phyloP scores from a whole-genome alignment of 2,113 vertebrate species.

The Coryphaenoides rupestris region DNA sequence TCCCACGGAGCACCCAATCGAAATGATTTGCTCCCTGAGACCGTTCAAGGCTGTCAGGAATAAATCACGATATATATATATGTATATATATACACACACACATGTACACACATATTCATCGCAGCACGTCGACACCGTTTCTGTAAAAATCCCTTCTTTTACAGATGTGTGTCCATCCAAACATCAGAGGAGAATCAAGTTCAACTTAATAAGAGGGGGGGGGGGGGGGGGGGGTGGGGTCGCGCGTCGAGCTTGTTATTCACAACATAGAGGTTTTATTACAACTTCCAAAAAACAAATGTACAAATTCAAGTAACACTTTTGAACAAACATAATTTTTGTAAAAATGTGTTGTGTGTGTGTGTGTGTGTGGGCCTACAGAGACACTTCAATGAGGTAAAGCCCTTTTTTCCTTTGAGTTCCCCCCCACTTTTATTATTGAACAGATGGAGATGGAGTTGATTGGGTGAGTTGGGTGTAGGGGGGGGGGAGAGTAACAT shows the following conservation, averaged over 20 bases:
- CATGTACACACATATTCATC: too few relatives aligned
- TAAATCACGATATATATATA: conserved; percentile 13
- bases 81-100: too few relatives aligned
- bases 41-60: conserved; percentile 71
- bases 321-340: conserved; percentile 13
- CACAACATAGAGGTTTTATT: conserved; percentile 51
- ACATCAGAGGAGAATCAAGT: too few relatives aligned
- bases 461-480: neutral
- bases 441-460: conserved; percentile 31
- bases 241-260: too few relatives aligned
- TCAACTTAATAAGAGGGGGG: too few relatives aligned
- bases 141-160: too few relatives aligned
- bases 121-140: too few relatives aligned
- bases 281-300: conserved; percentile 31
- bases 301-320: conserved; percentile 43
- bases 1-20: conserved; percentile 35
- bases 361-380: neutral
- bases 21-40: conserved; percentile 39
- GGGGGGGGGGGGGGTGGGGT: too few relatives aligned
- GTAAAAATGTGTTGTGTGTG: neutral
- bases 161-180: too few relatives aligned
- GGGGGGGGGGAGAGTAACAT: neutral
- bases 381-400: conserved; percentile 13
- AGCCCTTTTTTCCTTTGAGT: conserved; percentile 33
- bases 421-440: conserved; percentile 9